Conservation (phyloP, 1,140 invertebrate species). For the Atopsyche davidsoni region DNA sequence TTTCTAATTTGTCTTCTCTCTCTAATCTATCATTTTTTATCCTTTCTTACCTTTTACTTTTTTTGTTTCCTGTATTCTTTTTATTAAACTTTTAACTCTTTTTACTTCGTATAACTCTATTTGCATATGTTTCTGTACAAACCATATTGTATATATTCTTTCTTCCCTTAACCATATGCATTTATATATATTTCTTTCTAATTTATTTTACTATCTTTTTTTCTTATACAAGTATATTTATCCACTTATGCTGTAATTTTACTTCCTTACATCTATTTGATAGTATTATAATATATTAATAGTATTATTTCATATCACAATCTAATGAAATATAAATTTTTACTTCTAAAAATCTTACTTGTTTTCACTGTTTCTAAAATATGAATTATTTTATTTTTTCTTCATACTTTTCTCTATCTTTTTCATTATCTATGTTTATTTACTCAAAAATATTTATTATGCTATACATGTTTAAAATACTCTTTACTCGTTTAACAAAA, state of each 20-base stretch:
- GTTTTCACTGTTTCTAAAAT: no score
- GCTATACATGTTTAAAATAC: no score
- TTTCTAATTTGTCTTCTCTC: background rate
- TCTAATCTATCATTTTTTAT: background rate
- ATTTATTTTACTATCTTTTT: background rate
- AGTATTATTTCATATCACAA: no score
- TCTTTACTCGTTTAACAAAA: no score
- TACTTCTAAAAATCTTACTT: no score
- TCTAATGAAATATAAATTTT: no score
- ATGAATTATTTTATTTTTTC: background rate
- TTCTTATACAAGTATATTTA: background rate
- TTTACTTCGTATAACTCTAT: background rate
- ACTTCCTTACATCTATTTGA: background rate
- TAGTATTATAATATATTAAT: no score
- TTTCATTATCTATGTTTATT: background rate
- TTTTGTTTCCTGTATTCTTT: background rate
- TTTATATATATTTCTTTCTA: background rate
- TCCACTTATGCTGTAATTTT: background rate
- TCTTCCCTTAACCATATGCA: background rate
- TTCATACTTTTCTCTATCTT: background rate
- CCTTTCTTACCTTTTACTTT: background rate
- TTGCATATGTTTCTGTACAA: background rate
- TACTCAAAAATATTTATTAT: no score
- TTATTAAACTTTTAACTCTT: background rate
- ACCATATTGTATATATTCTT: background rate